Evolutionary conservation across 64 coral and sea anemone species (phyloP).

Genomic region (Montipora cactus): DNA sequence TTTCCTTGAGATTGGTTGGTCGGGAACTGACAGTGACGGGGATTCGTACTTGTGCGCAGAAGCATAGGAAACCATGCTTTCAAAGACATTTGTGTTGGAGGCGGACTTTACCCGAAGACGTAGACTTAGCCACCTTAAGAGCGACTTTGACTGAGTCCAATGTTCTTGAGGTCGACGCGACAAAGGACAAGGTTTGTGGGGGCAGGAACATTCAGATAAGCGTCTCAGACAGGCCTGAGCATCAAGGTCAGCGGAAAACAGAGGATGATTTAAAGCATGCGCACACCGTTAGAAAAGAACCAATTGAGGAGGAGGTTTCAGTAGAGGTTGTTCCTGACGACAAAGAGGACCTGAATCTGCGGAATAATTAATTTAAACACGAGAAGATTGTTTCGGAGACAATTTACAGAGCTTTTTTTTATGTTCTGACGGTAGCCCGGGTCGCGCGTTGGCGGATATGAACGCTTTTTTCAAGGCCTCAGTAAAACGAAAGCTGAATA

Average conservation of each 20-base stretch:
- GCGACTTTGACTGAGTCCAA: conserved; percentile 50
- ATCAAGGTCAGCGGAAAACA: not conserved
- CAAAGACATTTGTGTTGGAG: conserved; percentile 53
- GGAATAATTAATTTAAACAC: no score
- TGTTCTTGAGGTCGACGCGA: conserved; percentile 6
- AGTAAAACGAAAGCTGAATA: no score
- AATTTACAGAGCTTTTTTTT: no score
- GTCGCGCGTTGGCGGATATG: no score
- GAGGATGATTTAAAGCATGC: not conserved
- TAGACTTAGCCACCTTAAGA: conserved; percentile 53
- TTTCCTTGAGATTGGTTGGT: conserved; percentile 49
- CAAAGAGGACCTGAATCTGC: not conserved
- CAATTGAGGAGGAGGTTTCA: conserved; percentile 55
- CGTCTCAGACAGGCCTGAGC: not conserved
- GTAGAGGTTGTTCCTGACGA: conserved; percentile 75
- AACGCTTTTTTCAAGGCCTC: no score
- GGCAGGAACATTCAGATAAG: not conserved
- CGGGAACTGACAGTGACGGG: conserved; percentile 43
- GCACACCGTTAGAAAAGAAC: not conserved
- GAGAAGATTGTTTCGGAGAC: not conserved
- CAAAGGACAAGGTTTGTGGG: conserved; percentile 4
- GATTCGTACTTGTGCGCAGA: not conserved
- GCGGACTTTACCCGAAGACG: conserved; percentile 32
- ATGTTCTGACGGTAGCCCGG: no score
- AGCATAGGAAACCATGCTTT: conserved; percentile 9